phyloP scores from a whole-genome alignment of 2,888 invertebrate genomes.

The Athalia circularis region DNA sequence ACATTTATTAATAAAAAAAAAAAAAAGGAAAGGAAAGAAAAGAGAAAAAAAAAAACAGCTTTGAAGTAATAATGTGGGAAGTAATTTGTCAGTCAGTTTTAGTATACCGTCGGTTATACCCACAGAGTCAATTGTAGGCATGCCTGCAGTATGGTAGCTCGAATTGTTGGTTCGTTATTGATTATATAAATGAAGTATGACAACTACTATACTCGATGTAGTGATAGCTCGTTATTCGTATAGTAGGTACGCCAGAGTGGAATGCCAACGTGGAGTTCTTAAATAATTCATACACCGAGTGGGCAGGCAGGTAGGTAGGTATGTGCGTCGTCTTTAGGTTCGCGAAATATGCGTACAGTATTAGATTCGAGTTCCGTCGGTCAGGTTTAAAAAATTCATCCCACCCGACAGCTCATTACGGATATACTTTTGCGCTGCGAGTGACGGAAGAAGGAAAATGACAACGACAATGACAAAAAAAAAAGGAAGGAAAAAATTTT shows the following conservation, averaged over 20 bases:
- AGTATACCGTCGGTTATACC: too few species aligned
- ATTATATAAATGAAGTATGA: constrained; percentile 37
- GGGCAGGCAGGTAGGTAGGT: not conserved
- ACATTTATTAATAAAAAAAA: too few species aligned
- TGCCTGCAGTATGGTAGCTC: too few species aligned
- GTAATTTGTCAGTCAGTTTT: too few species aligned
- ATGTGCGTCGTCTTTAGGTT: too few species aligned
- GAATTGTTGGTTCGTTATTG: constrained; percentile 18
- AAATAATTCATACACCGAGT: constrained; percentile 11
- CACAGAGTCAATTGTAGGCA: too few species aligned
- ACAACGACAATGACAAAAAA: too few species aligned
- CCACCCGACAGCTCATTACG: too few species aligned
- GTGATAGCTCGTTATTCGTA: constrained; percentile 34
- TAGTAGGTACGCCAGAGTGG: not conserved
- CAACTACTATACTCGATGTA: not conserved
- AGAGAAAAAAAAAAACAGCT: not conserved
- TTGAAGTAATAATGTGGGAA: not conserved
- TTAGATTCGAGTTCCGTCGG: not conserved
- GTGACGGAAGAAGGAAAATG: too few species aligned
- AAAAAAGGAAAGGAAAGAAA: not conserved
- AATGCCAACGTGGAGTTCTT: constrained; percentile 15
- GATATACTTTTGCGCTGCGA: too few species aligned
- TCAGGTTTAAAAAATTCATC: not conserved
- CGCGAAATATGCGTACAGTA: not conserved
- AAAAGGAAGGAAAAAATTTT: too few species aligned